phyloP scores from a whole-genome alignment of 2,888 invertebrate species.

The Gortyna flavago region DNA sequence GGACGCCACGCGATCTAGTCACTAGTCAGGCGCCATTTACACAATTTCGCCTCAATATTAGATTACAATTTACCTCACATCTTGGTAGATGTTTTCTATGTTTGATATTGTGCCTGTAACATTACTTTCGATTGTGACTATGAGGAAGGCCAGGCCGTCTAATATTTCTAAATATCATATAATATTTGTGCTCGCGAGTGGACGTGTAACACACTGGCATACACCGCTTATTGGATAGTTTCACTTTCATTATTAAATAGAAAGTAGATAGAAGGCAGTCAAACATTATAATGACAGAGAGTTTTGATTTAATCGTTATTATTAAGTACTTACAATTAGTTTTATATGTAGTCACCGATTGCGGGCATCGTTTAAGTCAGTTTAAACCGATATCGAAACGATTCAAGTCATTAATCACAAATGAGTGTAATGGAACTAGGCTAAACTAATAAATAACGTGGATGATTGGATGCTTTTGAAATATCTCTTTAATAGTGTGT shows the following conservation, averaged over 20 bases:
- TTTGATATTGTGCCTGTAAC: constrained; percentile 21
- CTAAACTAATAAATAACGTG: constrained; percentile 61
- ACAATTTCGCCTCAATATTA: constrained; percentile 52
- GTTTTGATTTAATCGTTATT: constrained; percentile 42
- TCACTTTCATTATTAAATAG: constrained; percentile 58
- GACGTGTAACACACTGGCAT: neutral
- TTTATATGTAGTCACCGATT: constrained; percentile 37
- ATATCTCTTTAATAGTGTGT: constrained; percentile 56
- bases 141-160: neutral
- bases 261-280: constrained; percentile 46
- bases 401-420: constrained; percentile 62
- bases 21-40: constrained; percentile 55
- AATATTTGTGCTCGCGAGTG: neutral
- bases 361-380: constrained; percentile 41
- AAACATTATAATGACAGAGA: constrained; percentile 15
- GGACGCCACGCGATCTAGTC: constrained; percentile 66
- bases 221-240: constrained; percentile 31
- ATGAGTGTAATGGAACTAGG: constrained; percentile 58
- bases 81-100: neutral
- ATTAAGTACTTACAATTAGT: constrained; percentile 19
- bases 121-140: constrained; percentile 13
- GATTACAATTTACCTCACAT: constrained; percentile 40
- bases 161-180: neutral
- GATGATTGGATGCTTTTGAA: constrained; percentile 56
- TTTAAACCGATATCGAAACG: constrained; percentile 48